phyloP scores from a whole-genome alignment of 2,888 invertebrate genomes.

The Sthenelais limicola region DNA sequence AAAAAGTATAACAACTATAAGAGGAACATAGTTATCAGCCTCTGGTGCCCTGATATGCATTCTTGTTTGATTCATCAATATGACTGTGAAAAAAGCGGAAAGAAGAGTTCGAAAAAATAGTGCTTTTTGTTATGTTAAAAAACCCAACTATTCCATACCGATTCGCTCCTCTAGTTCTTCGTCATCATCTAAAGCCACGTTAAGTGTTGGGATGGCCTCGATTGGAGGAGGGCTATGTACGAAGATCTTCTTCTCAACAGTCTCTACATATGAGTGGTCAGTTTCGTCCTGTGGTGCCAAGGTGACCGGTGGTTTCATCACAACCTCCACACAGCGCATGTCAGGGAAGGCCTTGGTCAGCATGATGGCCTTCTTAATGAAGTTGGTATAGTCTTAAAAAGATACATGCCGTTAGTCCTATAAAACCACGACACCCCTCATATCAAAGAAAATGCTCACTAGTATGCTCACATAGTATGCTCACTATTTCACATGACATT shows the following conservation, averaged over 20 bases:
- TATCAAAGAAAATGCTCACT: no score
- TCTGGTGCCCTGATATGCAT: no score
- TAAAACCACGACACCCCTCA: not conserved
- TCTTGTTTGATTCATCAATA: no score
- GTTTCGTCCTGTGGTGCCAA: constrained; percentile 1
- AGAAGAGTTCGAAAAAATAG: no score
- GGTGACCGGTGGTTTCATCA: constrained; percentile 19
- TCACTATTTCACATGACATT: no score
- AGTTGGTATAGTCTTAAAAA: constrained; percentile 44
- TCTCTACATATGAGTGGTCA: constrained; percentile 18
- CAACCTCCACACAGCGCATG: constrained; percentile 44
- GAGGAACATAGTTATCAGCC: no score
- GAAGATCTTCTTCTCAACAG: constrained; percentile 36
- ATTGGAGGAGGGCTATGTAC: constrained; percentile 11
- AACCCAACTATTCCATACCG: no score
- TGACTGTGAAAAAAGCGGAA: no score
- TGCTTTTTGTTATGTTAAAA: no score
- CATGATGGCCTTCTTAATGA: constrained; percentile 47
- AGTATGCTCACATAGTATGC: no score
- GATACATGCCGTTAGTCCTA: not conserved
- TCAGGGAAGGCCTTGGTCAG: constrained; percentile 42
- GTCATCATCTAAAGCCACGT: constrained; percentile 28
- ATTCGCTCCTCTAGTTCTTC: constrained; percentile 23
- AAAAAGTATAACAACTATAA: no score
- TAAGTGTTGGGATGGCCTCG: constrained; percentile 9